These are phyloP conservation scores for Clarias gariepinus DNA, from an alignment of 2,113 vertebrate genomes.

Conservation along the genomic window DNA sequence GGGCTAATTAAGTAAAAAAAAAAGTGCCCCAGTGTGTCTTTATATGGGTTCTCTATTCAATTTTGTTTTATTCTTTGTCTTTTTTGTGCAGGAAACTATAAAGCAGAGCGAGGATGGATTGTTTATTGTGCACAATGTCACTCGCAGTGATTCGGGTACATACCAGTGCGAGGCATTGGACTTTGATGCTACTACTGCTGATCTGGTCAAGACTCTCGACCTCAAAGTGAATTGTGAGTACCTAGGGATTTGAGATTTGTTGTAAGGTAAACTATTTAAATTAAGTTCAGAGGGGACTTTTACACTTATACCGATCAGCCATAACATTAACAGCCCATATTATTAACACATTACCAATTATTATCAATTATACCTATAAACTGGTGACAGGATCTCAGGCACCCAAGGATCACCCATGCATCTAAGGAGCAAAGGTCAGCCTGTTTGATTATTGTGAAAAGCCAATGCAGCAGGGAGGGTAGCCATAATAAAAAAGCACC, in stretches of 20 bases:
- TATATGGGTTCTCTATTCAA: background rate
- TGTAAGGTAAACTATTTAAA: background rate
- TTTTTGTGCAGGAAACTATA: fast-evolving
- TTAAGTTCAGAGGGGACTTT: background rate
- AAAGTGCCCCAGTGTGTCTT: background rate
- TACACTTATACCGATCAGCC: background rate
- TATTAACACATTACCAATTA: background rate
- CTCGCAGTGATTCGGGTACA: constrained; percentile 62
- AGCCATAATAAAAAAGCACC: too few relatives aligned
- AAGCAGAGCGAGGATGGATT: background rate
- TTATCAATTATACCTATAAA: too few relatives aligned
- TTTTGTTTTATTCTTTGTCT: background rate
- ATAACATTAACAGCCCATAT: too few relatives aligned
- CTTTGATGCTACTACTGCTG: constrained; percentile 62
- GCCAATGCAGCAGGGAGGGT: too few relatives aligned
- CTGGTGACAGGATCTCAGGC: too few relatives aligned
- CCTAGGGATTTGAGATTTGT: background rate
- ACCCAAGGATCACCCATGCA: too few relatives aligned
- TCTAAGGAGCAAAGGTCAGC: too few relatives aligned
- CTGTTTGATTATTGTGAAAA: too few relatives aligned
- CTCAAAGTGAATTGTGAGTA: constrained; percentile 80
- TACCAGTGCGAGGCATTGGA: constrained; percentile 76
- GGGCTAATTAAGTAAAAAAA: background rate
- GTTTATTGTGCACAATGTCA: constrained; percentile 64
- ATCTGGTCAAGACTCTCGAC: constrained; percentile 61